Conservation (phyloP, 2,888 invertebrate genomes). For the Macrosoma leucophasiata region DNA sequence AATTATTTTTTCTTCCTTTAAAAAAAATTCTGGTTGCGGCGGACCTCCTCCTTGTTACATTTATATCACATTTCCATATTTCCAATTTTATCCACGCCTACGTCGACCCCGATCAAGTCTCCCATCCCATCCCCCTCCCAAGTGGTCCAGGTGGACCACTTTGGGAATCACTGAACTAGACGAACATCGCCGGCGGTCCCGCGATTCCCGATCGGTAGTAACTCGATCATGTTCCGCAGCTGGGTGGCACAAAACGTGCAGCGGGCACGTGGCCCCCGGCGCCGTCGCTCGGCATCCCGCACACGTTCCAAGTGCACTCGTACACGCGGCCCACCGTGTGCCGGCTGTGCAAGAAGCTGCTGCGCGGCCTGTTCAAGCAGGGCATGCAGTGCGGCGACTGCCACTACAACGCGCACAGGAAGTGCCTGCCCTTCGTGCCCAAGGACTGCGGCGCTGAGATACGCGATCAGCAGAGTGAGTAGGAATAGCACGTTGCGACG, state of each 20-base stretch:
- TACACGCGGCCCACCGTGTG: slow-evolving; percentile 98
- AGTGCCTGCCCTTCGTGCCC: slow-evolving; percentile 92
- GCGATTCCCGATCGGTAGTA: too few relatives aligned
- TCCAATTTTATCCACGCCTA: too few relatives aligned
- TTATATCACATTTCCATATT: too few relatives aligned
- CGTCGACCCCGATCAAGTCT: too few relatives aligned
- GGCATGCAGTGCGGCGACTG: slow-evolving; percentile 98
- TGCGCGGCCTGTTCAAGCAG: slow-evolving; percentile 96
- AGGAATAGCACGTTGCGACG: too few relatives aligned
- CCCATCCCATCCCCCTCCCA: too few relatives aligned
- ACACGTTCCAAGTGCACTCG: slow-evolving; percentile 97
- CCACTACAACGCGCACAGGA: slow-evolving; percentile 96
- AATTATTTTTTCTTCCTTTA: too few relatives aligned
- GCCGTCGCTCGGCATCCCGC: slow-evolving; percentile 77
- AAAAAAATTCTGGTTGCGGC: too few relatives aligned
- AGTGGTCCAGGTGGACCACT: too few relatives aligned
- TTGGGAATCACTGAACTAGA: too few relatives aligned
- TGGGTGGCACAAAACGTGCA: slow-evolving; percentile 23
- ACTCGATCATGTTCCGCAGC: slow-evolving; percentile 77
- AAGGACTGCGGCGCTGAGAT: slow-evolving; percentile 90
- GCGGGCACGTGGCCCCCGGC: slow-evolving; percentile 37
- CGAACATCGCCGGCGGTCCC: too few relatives aligned
- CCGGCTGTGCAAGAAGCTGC: slow-evolving; percentile 95
- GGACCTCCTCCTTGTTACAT: too few relatives aligned
- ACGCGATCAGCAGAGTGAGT: slow-evolving; percentile 74